Conservation (phyloP, 2,888 invertebrate genomes). For the Tenodera sinensis region DNA sequence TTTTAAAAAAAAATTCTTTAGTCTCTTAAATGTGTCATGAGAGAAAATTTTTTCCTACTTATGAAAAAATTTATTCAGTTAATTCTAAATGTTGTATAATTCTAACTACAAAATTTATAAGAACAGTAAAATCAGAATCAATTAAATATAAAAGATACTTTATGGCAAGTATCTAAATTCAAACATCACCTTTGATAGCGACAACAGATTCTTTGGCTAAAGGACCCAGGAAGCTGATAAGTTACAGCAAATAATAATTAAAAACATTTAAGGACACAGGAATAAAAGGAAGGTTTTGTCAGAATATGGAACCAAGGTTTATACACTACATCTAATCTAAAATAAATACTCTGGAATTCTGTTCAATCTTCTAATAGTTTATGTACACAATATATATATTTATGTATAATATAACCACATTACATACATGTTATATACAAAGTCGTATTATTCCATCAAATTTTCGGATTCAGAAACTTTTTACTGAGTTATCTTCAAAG, state of each 20-base stretch:
- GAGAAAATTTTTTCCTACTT: too few species aligned
- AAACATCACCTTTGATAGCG: not conserved
- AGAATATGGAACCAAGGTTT: not conserved
- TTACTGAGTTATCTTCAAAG: not conserved
- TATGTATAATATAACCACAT: constrained; percentile 30
- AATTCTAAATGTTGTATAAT: too few species aligned
- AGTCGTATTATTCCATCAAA: constrained; percentile 14
- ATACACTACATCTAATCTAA: not conserved
- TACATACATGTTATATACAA: constrained; percentile 29
- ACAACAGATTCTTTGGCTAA: not conserved
- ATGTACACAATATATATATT: constrained; percentile 32
- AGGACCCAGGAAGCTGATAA: not conserved
- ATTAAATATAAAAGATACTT: too few species aligned
- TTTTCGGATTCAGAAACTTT: not conserved
- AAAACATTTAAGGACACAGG: not conserved
- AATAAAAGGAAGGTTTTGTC: not conserved
- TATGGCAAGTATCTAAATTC: not conserved
- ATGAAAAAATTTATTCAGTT: too few species aligned
- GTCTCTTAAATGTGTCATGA: too few species aligned
- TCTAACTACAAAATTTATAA: too few species aligned
- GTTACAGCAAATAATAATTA: not conserved
- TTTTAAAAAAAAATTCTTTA: too few species aligned
- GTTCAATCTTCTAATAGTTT: constrained; percentile 25
- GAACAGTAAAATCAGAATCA: too few species aligned
- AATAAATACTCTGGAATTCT: not conserved